Evolutionary conservation across 2,888 invertebrate genomes (phyloP).

Genomic region (Parascotia fuliginaria): DNA sequence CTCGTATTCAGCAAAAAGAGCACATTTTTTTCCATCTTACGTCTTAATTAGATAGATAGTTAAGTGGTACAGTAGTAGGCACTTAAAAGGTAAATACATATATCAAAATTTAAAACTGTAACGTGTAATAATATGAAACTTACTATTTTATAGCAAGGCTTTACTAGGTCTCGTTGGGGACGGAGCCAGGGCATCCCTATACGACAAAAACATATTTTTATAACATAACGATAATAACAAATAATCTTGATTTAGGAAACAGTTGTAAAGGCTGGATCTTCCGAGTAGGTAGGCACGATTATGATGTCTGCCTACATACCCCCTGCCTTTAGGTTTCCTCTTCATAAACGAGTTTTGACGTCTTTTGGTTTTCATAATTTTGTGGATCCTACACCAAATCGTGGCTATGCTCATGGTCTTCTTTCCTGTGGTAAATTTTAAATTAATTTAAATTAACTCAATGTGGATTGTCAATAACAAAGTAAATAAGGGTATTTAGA

Average conservation of each 20-base stretch:
- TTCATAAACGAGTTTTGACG: background rate
- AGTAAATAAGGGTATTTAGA: too few relatives aligned
- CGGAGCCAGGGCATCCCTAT: constrained; percentile 82
- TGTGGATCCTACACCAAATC: background rate
- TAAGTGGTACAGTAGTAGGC: too few relatives aligned
- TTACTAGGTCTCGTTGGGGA: constrained; percentile 81
- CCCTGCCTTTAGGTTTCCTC: background rate
- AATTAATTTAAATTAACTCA: too few relatives aligned
- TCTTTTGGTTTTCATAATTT: background rate
- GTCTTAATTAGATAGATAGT: too few relatives aligned
- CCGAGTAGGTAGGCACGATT: too few relatives aligned
- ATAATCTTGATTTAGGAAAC: background rate
- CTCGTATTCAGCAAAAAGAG: too few relatives aligned
- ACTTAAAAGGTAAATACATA: too few relatives aligned
- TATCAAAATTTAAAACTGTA: too few relatives aligned
- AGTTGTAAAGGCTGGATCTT: too few relatives aligned
- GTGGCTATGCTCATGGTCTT: background rate
- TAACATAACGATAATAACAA: background rate
- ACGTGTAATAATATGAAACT: constrained; percentile 16
- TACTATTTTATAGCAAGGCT: constrained; percentile 69
- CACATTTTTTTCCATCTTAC: too few relatives aligned
- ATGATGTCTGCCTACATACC: background rate
- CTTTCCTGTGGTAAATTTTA: constrained; percentile 3
- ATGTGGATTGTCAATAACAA: background rate
- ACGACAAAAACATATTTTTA: constrained; percentile 36